phyloP scores from a whole-genome alignment of 2,888 invertebrate genomes.

The Papilio elwesi region DNA sequence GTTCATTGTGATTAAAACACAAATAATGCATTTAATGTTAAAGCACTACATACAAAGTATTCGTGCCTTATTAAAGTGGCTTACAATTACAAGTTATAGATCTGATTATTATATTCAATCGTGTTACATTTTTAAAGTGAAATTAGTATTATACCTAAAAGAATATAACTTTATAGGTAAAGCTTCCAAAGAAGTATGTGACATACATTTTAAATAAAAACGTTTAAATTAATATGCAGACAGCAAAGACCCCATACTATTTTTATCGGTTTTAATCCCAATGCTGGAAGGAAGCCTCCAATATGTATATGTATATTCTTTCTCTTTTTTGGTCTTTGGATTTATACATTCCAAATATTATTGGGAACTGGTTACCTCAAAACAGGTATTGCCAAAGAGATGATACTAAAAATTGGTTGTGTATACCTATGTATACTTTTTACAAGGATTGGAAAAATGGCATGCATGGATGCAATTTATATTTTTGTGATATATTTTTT shows the following conservation, averaged over 20 bases:
- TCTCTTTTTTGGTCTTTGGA: too few species aligned
- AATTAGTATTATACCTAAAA: not conserved
- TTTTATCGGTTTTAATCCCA: too few species aligned
- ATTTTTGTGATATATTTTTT: constrained; percentile 34
- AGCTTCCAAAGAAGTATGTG: not conserved
- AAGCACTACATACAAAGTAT: constrained; percentile 3
- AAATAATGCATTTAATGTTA: constrained; percentile 7
- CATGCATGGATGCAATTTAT: not conserved
- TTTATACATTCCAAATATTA: too few species aligned
- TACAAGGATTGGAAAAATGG: not conserved
- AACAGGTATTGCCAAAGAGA: too few species aligned
- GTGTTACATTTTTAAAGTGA: not conserved
- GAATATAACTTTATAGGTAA: not conserved
- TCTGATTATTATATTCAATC: not conserved
- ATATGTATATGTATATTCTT: too few species aligned
- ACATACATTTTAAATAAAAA: not conserved
- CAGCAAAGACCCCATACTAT: too few species aligned
- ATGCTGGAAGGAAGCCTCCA: too few species aligned
- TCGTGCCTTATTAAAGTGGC: constrained; percentile 38
- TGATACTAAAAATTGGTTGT: too few species aligned
- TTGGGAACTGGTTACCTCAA: too few species aligned
- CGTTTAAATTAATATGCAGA: not conserved
- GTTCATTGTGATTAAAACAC: constrained; percentile 30
- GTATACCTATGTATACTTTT: not conserved
- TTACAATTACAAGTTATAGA: constrained; percentile 8